Evolutionary conservation across 1,140 invertebrate species (phyloP).

Genomic region (Parapsyche elsis): DNA sequence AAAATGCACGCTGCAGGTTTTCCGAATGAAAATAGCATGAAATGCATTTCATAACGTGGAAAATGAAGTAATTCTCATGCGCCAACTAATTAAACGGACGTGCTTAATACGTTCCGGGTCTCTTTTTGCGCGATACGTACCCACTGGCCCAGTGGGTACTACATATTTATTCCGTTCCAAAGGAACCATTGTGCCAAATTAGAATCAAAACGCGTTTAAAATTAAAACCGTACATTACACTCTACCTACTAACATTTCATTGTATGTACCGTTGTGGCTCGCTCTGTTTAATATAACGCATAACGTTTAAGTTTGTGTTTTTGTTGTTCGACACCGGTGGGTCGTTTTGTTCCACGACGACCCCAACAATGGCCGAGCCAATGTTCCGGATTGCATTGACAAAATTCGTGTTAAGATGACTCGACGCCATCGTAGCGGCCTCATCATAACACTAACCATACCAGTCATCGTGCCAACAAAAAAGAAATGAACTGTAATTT

Average conservation of each 20-base stretch:
- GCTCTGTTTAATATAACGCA: too few relatives aligned
- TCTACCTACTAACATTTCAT: neutral
- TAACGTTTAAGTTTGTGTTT: neutral
- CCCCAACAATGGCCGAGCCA: neutral
- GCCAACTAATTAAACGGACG: neutral
- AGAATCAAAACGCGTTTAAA: too few relatives aligned
- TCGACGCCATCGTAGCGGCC: neutral
- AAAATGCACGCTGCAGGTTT: too few relatives aligned
- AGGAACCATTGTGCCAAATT: too few relatives aligned
- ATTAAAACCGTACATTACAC: too few relatives aligned
- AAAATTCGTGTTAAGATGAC: neutral
- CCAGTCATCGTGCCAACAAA: constrained; percentile 18
- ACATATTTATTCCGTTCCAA: too few relatives aligned
- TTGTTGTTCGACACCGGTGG: neutral
- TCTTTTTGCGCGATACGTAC: too few relatives aligned
- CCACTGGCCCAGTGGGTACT: too few relatives aligned
- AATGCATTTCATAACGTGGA: neutral
- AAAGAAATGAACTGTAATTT: constrained; percentile 24
- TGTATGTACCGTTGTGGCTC: neutral
- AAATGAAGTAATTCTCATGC: constrained; percentile 18
- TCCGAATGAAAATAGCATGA: neutral
- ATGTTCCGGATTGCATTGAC: constrained; percentile 13
- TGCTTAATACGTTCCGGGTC: neutral
- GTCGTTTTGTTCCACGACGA: neutral
- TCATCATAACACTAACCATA: neutral